Evolutionary conservation across 2,888 invertebrate species (phyloP).

Genomic region (Helicoverpa assulta): DNA sequence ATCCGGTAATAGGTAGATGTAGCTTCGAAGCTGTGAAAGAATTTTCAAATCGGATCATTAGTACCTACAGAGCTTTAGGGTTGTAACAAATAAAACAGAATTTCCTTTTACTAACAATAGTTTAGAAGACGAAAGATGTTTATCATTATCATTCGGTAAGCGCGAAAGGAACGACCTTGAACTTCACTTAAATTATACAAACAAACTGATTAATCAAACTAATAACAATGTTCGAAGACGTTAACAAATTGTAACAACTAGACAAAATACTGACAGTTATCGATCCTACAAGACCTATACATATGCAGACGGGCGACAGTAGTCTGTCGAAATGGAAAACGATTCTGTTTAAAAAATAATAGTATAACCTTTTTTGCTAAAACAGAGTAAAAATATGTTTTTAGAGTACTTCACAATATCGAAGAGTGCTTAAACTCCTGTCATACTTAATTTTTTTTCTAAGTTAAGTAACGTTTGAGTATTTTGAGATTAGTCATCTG

Average conservation of each 20-base stretch:
- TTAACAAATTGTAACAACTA: slow-evolving; percentile 59
- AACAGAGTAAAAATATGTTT: too few relatives aligned
- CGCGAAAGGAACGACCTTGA: slow-evolving; percentile 3
- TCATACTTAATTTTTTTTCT: too few relatives aligned
- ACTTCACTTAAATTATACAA: slow-evolving; percentile 6
- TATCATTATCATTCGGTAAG: background rate
- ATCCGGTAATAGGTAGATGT: too few relatives aligned
- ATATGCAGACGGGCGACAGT: slow-evolving; percentile 23
- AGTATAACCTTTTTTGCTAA: too few relatives aligned
- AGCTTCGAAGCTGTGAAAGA: too few relatives aligned
- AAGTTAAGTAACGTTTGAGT: too few relatives aligned
- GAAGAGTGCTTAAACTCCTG: too few relatives aligned
- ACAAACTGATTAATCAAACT: slow-evolving; percentile 54
- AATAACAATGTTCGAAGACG: slow-evolving; percentile 51
- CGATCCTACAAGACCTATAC: slow-evolving; percentile 9
- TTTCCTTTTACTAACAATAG: background rate
- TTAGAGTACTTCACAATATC: too few relatives aligned
- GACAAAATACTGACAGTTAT: slow-evolving; percentile 37
- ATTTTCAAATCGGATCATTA: too few relatives aligned
- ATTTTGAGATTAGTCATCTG: too few relatives aligned
- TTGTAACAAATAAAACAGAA: too few relatives aligned
- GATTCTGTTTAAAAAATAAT: background rate
- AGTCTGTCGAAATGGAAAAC: background rate
- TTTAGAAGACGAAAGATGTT: background rate
- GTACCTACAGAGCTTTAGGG: too few relatives aligned